Evolutionary conservation across 2,113 vertebrate genomes (phyloP).

Genomic region (Promerops cafer): DNA sequence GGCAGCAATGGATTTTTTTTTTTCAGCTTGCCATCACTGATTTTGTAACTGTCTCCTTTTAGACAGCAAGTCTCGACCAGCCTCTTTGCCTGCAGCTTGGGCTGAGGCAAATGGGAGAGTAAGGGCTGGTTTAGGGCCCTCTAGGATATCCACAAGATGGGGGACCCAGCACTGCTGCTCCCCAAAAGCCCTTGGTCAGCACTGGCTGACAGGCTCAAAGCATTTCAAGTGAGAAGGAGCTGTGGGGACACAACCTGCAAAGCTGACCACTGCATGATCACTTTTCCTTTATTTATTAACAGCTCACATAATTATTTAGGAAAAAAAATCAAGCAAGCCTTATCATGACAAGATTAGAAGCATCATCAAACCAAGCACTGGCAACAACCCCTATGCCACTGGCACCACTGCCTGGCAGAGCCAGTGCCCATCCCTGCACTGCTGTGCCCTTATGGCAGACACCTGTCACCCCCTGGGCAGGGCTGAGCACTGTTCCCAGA

Average conservation of each 20-base stretch:
- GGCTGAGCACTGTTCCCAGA: not conserved
- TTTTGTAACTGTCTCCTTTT: not conserved
- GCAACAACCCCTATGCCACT: fast-evolving
- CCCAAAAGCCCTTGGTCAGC: not conserved
- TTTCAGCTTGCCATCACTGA: fast-evolving
- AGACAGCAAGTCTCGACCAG: fast-evolving
- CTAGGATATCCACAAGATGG: not conserved
- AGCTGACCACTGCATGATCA: fast-evolving
- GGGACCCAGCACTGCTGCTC: not conserved
- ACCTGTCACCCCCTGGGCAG: not conserved
- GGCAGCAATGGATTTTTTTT: not conserved
- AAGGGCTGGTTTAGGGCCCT: not conserved
- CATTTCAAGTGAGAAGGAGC: not conserved
- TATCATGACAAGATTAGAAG: not conserved
- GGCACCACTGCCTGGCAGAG: not conserved
- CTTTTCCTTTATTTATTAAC: not conserved
- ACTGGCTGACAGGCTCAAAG: not conserved
- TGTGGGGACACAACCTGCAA: fast-evolving
- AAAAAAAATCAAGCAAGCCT: not conserved
- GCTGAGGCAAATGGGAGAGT: not conserved
- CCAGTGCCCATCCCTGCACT: not conserved
- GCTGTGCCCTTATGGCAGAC: not conserved
- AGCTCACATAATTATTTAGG: not conserved
- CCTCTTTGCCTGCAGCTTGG: not conserved
- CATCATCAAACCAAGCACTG: not conserved